Base-by-base conservation (phyloP, 2,888 invertebrate species). In the Drosophila prolongata region DNA sequence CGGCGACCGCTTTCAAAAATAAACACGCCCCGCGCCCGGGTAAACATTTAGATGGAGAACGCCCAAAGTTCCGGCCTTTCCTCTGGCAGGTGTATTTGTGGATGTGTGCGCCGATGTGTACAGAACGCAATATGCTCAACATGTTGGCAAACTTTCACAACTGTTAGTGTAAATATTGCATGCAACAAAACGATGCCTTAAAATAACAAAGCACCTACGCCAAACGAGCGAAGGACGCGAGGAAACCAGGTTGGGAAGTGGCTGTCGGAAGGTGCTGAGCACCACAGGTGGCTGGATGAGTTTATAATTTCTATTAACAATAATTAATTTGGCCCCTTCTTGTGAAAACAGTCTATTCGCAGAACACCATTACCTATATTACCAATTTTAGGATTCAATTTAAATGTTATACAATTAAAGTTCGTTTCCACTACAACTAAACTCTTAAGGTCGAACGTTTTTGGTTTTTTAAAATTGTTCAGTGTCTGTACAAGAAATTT, bases 131-230 rank as follows among this genome's bases (percentile, higher is more conserved):
- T 80, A 75, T 83, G 73, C 80, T 78, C 81, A 84, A 84, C 80
- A 84, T 73, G 81, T 84, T 79, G 68, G 84, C 70, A 84, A 84
- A 80, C 81, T 76, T 80, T 67, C 50, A 72, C 75, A 75, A 65
- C 74, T 74, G 76, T 72, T 74, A 70, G 62, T 59, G 76, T 72
- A 80, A 79, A 82, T 75, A 82, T 71, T 61, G 59, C 57, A 62
- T 61, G 55, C 79, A 62, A 67, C 57, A 72, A 65, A 77, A 68
- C 67, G 62, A 65, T 64, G 70, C 74, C 65, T 61, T 70, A 47
- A 79, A 82, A 77, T 60, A 79, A 65, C 80, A 74, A 70, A 70
- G 61, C 54, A 40, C n/a, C 46, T 38, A 54, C 46, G 67, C 68
- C 44, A 40, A 67, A 16, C 38, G 34, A 65, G 19, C 11, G 42